Evolutionary conservation across 1,140 invertebrate genomes (phyloP), one percentile per base, ranked within the genome.

Genomic region (Augochlora pura): DNA sequence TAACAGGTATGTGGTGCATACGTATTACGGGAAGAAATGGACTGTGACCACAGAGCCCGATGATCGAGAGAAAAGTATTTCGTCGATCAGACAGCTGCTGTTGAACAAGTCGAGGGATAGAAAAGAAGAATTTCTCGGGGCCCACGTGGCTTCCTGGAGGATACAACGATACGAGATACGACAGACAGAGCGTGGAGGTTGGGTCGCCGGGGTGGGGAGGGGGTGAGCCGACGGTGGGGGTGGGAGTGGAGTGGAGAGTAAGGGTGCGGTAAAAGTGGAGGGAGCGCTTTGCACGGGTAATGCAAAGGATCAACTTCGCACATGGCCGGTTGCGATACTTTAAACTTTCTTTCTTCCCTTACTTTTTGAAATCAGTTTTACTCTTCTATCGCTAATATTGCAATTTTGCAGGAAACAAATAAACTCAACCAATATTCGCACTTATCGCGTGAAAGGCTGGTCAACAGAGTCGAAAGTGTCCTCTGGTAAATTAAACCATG

Each of bases 21-120:
- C 27, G 8, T 42, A 71, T 38, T 77, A 39, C 27, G 16, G 9
- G n/a, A 74, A 82, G 75, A 81, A 77, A 83, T 77, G 18, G 62
- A 76, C 62, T 70, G 77, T 78, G 74, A 68, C 73, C 68, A n/a
- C n/a, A n/a, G n/a, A 71, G 80, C 70, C 82, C 85, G 87, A 88
- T 81, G 85, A 78, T 85, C 83, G 86, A 88, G 86, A 88, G 87
- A 89, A 84, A 88, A 91, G 90, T 91, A 92, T 92, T 92, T 89
- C 90, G 90, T 88, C 78, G 82, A 86, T 78, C 87, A 88, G 90
- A 92, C 90, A 92, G 91, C 91, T 91, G 91, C 86, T 88, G 86
- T 84, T 88, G 90, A 92, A 92, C 91, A 92, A 92, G 92, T 89
- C 86, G 75, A 81, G 84, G 86, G 85, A 89, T 91, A 90, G 88